These are phyloP conservation scores for Eudorcas thomsonii DNA, from an alignment of 2,113 vertebrate genomes.

Conservation along the genomic window DNA sequence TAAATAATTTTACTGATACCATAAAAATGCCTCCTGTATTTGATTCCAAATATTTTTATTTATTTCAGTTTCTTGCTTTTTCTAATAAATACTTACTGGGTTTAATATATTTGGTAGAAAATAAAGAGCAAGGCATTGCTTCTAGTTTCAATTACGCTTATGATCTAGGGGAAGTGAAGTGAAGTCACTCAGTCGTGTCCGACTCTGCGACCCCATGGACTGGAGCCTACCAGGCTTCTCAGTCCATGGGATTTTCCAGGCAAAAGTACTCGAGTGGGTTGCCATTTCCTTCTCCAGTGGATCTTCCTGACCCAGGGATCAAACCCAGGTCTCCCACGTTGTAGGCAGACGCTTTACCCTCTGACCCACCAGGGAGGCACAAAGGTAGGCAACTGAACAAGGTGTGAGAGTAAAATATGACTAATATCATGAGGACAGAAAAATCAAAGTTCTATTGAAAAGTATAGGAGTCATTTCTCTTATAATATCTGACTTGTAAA, in stretches of 20 bases:
- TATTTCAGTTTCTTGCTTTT: neutral
- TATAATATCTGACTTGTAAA: neutral
- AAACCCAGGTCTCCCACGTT: too few relatives aligned
- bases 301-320: too few relatives aligned
- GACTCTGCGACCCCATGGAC: too few relatives aligned
- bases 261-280: too few relatives aligned
- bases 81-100: neutral
- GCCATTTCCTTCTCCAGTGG: too few relatives aligned
- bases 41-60: neutral
- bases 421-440: neutral
- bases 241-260: too few relatives aligned
- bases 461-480: neutral
- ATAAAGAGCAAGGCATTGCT: neutral
- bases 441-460: neutral
- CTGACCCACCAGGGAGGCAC: too few relatives aligned
- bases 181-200: too few relatives aligned
- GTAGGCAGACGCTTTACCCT: too few relatives aligned
- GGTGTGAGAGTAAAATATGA: neutral
- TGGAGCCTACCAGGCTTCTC: too few relatives aligned
- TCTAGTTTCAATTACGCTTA: neutral
- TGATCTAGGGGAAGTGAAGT: neutral
- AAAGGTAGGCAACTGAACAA: neutral
- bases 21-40: neutral
- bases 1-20: neutral
- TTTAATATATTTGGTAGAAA: neutral